Evolutionary conservation across 2,888 invertebrate species (phyloP).

Genomic region (Sericinus montela): DNA sequence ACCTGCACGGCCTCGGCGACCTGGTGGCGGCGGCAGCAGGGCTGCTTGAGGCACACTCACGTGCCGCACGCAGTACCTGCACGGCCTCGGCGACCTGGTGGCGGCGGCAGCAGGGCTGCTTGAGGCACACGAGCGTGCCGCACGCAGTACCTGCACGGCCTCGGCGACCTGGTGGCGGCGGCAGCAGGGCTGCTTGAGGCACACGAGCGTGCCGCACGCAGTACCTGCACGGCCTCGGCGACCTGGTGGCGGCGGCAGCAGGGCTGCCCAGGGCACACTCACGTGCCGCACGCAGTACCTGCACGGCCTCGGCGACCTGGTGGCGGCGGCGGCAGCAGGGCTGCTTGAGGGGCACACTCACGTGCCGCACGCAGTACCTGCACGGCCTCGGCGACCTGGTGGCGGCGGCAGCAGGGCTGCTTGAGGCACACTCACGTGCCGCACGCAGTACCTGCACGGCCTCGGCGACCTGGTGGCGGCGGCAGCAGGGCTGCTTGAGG

Average conservation of each 20-base stretch:
- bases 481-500: conserved; percentile 88
- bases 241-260: background rate
- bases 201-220: background rate
- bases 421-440: background rate
- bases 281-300: background rate
- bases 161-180: conserved; percentile 12
- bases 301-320: conserved; percentile 65
- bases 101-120: conserved; percentile 91
- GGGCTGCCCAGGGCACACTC: conserved; percentile 46
- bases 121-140: conserved; percentile 80
- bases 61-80: conserved; percentile 38
- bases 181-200: background rate
- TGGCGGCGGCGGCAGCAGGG: conserved; percentile 91
- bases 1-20: conserved; percentile 73
- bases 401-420: background rate
- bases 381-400: background rate
- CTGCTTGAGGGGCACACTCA: conserved; percentile 90
- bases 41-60: background rate
- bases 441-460: background rate
- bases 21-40: background rate
- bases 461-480: conserved; percentile 81
- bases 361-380: background rate
- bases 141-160: background rate
- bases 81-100: conserved; percentile 92
- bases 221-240: background rate